Base-by-base conservation (phyloP, 92 coral and sea anemone species). In the Desmophyllum pertusum region DNA sequence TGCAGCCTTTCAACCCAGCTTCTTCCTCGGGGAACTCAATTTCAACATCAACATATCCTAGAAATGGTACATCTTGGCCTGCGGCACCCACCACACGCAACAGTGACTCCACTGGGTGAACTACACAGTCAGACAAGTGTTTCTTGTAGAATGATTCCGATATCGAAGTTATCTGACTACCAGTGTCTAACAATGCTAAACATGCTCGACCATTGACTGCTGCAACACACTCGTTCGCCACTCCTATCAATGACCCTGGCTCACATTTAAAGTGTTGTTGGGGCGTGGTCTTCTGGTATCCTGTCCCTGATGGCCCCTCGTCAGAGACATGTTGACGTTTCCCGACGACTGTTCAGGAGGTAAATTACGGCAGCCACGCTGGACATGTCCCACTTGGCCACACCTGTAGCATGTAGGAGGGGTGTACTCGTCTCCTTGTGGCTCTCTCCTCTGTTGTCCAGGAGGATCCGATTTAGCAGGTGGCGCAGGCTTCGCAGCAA, bases 101-200 rank as follows among this genome's bases (percentile, higher is more conserved):
- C 63, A 76, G n/a, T n/a, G n/a, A n/a, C n/a, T n/a, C n/a, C n/a
- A n/a, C n/a, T n/a, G n/a, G n/a, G n/a, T n/a, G n/a, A 39, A 46
- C 19, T 2, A 29, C 79, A 48, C 63, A 53, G 79, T 75, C 73
- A 0, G 52, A 69, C 48, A 86, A 45, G 48, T 81, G 41, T 18
- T 70, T 41, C 14, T 77, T 65, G 29, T 76, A 86, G 52, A 86
- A 90, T 36, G 39, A 14, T 46, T 81, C 45, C 17, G 88, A 77
- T 15, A 90, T 40, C 19, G 90, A 86, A 1, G 90, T 77, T 5
- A 89, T 61, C 37, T 85, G 90, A 31, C 90, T 90, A 45, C 93
- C 90, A 19, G 93, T 82, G 87, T 86, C 90, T 40, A 86, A 38
- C 37, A 90, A 73, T 18, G 86, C 88, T 43, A 82, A 9, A 51